A percentile compares a stretch with the other conserved stretches of the same genome.
Evolutionary conservation across 2,888 invertebrate species (phyloP).

Genomic region (Oscheius myriophilus): DNA sequence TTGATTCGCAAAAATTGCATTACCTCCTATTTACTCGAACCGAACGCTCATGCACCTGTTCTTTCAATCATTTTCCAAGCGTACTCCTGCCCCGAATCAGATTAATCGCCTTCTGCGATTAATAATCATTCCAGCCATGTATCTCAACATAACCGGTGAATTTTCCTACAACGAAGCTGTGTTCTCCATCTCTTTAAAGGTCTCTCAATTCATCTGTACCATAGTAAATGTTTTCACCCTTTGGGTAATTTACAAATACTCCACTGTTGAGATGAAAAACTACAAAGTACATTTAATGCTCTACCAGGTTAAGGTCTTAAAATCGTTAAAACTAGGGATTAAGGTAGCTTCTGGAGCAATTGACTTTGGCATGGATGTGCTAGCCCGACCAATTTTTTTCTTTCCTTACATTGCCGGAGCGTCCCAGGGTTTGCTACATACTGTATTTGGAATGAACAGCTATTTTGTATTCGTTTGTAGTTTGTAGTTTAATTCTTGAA

Average conservation of each 20-base stretch:
- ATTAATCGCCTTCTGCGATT: too few relatives aligned
- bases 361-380: conserved; percentile 18
- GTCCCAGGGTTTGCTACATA: neutral
- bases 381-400: conserved; percentile 19
- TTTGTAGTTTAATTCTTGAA: neutral
- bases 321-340: too few relatives aligned
- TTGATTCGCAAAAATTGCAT: too few relatives aligned
- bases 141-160: conserved; percentile 1
- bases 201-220: conserved; percentile 13
- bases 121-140: neutral
- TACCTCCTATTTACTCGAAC: too few relatives aligned
- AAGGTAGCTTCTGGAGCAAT: conserved; percentile 2
- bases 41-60: too few relatives aligned
- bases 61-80: too few relatives aligned
- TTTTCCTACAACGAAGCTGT: conserved; percentile 9
- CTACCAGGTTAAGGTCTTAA: too few relatives aligned
- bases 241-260: conserved; percentile 9
- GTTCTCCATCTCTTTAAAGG: neutral
- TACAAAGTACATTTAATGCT: conserved; percentile 12
- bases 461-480: conserved; percentile 6
- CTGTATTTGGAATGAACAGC: conserved; percentile 9
- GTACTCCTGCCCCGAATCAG: too few relatives aligned
- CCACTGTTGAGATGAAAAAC: conserved; percentile 5
- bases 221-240: conserved; percentile 10
- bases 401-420: conserved; percentile 14